Evolutionary conservation across 2,113 vertebrate species (phyloP).

Genomic region (Grantiella picta): DNA sequence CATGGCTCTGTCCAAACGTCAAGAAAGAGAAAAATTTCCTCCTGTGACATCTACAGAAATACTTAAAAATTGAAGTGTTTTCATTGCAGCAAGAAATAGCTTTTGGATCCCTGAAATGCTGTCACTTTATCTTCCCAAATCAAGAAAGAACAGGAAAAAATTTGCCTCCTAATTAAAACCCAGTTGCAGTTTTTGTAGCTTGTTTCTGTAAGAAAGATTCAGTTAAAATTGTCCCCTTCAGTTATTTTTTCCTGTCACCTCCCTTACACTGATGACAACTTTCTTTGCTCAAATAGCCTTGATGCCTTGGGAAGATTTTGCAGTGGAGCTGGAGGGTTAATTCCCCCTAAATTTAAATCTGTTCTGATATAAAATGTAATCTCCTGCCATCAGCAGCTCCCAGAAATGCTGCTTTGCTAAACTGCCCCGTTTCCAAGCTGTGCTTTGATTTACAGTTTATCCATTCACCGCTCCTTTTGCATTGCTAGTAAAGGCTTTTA

Average conservation of each 20-base stretch:
- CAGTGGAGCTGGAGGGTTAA: slow-evolving; percentile 31
- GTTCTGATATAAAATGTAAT: slow-evolving; percentile 51
- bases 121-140: not conserved
- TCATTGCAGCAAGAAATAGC: not conserved
- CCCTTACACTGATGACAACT: not conserved
- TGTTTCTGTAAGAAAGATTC: not conserved
- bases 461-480: slow-evolving; percentile 23
- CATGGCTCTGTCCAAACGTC: not conserved
- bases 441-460: slow-evolving; percentile 39
- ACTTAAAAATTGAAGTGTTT: not conserved
- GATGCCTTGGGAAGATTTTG: not conserved
- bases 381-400: slow-evolving; percentile 41
- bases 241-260: not conserved
- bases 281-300: not conserved
- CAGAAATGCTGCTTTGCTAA: slow-evolving; percentile 37
- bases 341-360: slow-evolving; percentile 42
- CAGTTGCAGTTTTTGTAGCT: not conserved
- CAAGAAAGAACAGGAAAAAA: not conserved
- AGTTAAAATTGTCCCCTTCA: not conserved
- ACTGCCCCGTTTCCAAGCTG: slow-evolving; percentile 37
- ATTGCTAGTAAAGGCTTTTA: slow-evolving; percentile 55
- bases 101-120: not conserved
- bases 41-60: not conserved
- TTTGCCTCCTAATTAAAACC: not conserved
- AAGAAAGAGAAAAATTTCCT: not conserved